Base-by-base conservation (phyloP, 1,140 invertebrate genomes). In the Hirudo medicinalis region DNA sequence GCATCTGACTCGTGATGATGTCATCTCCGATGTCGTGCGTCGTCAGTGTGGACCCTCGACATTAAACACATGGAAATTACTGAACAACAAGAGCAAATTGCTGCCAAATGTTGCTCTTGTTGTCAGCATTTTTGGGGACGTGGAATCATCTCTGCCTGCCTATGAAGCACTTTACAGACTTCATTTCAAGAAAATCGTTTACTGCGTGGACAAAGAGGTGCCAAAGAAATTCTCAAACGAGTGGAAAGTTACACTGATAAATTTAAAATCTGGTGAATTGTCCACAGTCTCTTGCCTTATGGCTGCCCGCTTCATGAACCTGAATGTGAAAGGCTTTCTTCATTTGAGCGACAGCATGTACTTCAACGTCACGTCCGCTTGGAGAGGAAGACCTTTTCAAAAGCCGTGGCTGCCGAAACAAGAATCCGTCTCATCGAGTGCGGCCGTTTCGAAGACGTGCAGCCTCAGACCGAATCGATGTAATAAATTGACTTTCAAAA, bases 171-270 rank as follows among this genome's bases (percentile, higher is more conserved):
- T 55, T n/a, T 72, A 71, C 29, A 53, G 43, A 67, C 70, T 25
- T 8, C 29, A 67, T 27, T 71, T 67, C 55, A 19, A 69, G 13
- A 69, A 74, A 40, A 72, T 74, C 36, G 29, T 74, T 53, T 74
- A 74, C 69, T 74, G 73, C 54, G 54, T 55, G n/a, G 29, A 49
- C n/a, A 20, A 29, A 68, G 29, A 36, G 0, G 25, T 27, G 22
- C 49, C 60, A 27, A 27, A 29, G 40, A 54, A 25, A 20, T 71
- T 71, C 11, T 15, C 71, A 3, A 63, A 57, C 27, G n/a, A 67
- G 27, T 74, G 73, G 73, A 71, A 57, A 43, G n/a, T 74, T 15
- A 71, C 73, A 15, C 43, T 73, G 60, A 19, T 73, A 49, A 43
- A 11, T 13, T 15, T 71, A 6, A 71, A 63, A 40, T 3, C 8